Evolutionary conservation across 2,888 invertebrate genomes (phyloP).

Genomic region (Lepetodrilus schrolli): DNA sequence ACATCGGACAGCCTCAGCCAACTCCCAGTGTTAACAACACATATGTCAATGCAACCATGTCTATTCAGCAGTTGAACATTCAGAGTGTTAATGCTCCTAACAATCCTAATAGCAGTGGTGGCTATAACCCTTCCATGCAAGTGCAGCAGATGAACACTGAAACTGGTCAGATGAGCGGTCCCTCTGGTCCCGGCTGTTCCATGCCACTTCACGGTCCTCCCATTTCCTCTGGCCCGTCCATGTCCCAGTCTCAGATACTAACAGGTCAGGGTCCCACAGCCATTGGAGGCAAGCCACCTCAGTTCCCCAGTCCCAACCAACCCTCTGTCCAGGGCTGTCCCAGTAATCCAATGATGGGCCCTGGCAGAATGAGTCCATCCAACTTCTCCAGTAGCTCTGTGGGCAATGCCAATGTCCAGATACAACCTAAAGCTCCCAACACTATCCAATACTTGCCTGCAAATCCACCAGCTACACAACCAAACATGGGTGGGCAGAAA

Average conservation of each 20-base stretch:
- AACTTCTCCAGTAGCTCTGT: constrained; percentile 70
- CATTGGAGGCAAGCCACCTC: constrained; percentile 42
- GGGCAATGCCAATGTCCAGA: constrained; percentile 87
- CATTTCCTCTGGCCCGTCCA: constrained; percentile 35
- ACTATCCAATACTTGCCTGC: constrained; percentile 98
- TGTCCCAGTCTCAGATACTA: constrained; percentile 39
- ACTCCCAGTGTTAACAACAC: constrained; percentile 77
- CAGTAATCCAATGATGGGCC: constrained; percentile 43
- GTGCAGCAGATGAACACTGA: constrained; percentile 66
- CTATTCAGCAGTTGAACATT: constrained; percentile 77
- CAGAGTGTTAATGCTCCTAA: constrained; percentile 72
- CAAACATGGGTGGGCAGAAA: constrained; percentile 41
- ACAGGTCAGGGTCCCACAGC: constrained; percentile 33
- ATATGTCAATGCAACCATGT: constrained; percentile 77
- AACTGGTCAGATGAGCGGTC: constrained; percentile 9
- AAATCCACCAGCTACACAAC: constrained; percentile 83
- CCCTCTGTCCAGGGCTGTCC: constrained; percentile 5
- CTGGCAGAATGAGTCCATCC: constrained; percentile 53
- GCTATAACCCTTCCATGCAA: constrained; percentile 67
- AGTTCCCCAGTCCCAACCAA: constrained; percentile 38
- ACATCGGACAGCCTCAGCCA: constrained; percentile 49
- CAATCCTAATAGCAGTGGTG: constrained; percentile 42
- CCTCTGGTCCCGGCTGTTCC: constrained; percentile 23
- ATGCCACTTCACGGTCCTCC: constrained; percentile 37
- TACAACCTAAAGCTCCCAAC: constrained; percentile 96